Percentiles rank a stretch among this genome's conserved stretches.
phyloP scores from a whole-genome alignment of 2,113 vertebrate genomes.

The Beaufortia kweichowensis region DNA sequence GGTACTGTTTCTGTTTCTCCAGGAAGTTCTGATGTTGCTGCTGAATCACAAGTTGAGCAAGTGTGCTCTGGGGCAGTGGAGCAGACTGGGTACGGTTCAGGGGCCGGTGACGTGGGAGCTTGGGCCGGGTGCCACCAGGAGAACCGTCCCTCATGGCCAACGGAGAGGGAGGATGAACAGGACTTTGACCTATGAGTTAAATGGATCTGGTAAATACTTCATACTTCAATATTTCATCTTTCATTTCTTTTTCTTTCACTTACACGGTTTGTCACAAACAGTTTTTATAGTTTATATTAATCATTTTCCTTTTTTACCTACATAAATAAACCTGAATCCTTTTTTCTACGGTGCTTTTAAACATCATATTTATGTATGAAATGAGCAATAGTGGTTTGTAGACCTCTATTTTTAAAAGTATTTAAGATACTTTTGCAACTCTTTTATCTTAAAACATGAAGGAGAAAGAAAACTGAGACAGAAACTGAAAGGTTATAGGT shows the following conservation, averaged over 20 bases:
- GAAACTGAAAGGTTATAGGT: neutral
- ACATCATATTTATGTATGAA: too few species aligned
- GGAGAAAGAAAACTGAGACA: neutral
- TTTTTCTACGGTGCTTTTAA: too few species aligned
- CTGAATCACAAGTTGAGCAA: slow-evolving; percentile 97
- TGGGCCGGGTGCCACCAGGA: slow-evolving; percentile 82
- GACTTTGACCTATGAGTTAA: slow-evolving; percentile 72
- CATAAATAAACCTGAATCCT: too few species aligned
- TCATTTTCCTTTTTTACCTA: too few species aligned
- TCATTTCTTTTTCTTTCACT: too few species aligned
- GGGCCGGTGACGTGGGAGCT: slow-evolving; percentile 91
- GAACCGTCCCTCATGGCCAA: slow-evolving; percentile 87
- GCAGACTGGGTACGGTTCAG: slow-evolving; percentile 95
- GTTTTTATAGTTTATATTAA: too few species aligned
- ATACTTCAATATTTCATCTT: too few species aligned
- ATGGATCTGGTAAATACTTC: neutral
- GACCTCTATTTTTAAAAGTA: too few species aligned
- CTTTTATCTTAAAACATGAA: too few species aligned
- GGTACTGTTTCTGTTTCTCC: slow-evolving; percentile 97
- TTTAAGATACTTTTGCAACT: too few species aligned
- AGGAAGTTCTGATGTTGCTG: slow-evolving; percentile 98
- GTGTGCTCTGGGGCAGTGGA: slow-evolving; percentile 91
- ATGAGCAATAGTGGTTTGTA: too few species aligned
- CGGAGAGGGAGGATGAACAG: slow-evolving; percentile 88
- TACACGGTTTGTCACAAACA: too few species aligned